Base-by-base conservation (phyloP, 2,888 invertebrate species). In the Dicyrtomina minuta region DNA sequence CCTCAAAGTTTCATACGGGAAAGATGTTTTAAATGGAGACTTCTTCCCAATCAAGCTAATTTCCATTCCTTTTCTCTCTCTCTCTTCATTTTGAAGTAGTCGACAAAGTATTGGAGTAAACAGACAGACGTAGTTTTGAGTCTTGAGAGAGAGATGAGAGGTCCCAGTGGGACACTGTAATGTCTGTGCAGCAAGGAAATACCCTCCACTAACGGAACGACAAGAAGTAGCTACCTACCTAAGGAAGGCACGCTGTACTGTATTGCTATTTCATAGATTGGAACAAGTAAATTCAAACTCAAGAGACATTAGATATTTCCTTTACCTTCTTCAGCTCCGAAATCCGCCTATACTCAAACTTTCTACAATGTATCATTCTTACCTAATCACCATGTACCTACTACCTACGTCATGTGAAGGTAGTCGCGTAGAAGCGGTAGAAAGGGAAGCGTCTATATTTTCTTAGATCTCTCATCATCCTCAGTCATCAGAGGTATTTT, bases 21-120 rank as follows among this genome's bases (percentile, higher is more conserved):
- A 26, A 60, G 60, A 59, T 33, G 33, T 33, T 8, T 33, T 33
- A 33, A 62, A 46, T 49, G 8, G 22, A 49, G 39, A 53, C 53
- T 53, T 43, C 22, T 53, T 68, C 43, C 68, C 68, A 68, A 68
- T 61, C 60, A 68, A 69, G 64, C 56, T 64, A 69, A 64, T 69
- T 69, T 64, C 58, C 68, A 58, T 20, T 60, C 39, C 49, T 62
- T 55, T 56, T n/a, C n/a, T n/a, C n/a, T n/a, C n/a, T n/a, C n/a
- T n/a, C n/a, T n/a, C n/a, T n/a, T n/a, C n/a, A n/a, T n/a, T 62
- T 69, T 69, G 62, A 69, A 64, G 62, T 68, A 53, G 51, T 55
- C 66, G 56, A 56, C 60, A 69, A 64, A 69, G 64, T 69, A 39
- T n/a, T 17, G n/a, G 13, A 27, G 59, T 49, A 62, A 68, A 61